Base-by-base conservation (phyloP, 1,140 invertebrate species). In the Papilio machaon region DNA sequence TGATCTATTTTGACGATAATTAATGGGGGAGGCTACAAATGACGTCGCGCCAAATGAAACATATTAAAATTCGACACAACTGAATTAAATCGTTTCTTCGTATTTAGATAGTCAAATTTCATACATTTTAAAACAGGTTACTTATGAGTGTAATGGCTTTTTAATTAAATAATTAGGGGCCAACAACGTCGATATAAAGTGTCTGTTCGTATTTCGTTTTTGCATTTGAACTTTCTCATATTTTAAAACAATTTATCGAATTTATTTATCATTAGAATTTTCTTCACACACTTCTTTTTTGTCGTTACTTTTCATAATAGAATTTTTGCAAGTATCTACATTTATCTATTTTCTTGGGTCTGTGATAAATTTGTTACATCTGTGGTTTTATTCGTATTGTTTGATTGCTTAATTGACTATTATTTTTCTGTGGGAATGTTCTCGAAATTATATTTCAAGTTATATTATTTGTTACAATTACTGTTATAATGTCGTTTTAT, bases 71-170 rank as follows among this genome's bases (percentile, higher is more conserved):
- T 88, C 85, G 87, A 89, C 85, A 86, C 85, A 60, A 84, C 13
- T 81, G 77, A 86, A 90, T 86, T 82, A 88, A 87, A 86, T 86
- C 87, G 88, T 85, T 85, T 86, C 87, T 87, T 83, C 91, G 90
- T 91, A 91, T 88, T 92, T 94, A 94, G 92, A 88, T 94, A 94
- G 93, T 90, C 82, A 89, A 91, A 90, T 91, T 91, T 91, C 88
- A 91, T 91, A 93, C 92, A 90, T 86, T 93, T 93, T 93, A 91
- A 92, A 94, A 92, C 88, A 94, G 87, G 91, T 92, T 91, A 91
- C 91, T 94, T 93, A 93, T 94, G 88, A 92, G 91, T 90, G 91
- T 92, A 92, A 91, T 88, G 89, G 90, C 91, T 93, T 94, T 92
- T 92, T 91, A 87, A 91, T 90, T 90, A 88, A 93, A 91, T 87